Conservation (phyloP, 2,113 vertebrate genomes). For the Lathamus discolor region DNA sequence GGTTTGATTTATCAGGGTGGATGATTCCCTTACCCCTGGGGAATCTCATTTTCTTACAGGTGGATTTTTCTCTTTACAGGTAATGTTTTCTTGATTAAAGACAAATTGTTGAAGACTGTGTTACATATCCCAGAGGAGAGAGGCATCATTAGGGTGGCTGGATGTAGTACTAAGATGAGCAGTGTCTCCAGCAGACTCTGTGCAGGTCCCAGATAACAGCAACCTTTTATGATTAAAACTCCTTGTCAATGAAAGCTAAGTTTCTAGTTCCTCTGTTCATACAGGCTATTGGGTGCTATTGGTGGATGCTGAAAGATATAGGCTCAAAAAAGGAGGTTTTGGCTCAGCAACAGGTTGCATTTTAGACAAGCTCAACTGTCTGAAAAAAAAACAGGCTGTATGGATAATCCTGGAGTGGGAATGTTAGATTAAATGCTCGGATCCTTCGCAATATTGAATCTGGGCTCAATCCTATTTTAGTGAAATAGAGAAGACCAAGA, state of each 20-base stretch:
- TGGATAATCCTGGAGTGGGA: fast-evolving
- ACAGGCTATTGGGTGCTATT: not conserved
- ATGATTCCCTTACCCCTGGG: not conserved
- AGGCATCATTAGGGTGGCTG: not conserved
- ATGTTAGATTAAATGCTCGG: not conserved
- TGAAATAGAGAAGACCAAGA: not conserved
- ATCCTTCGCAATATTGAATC: not conserved
- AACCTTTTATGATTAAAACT: not conserved
- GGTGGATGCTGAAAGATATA: not conserved
- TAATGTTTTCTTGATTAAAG: not conserved
- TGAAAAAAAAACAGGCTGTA: not conserved
- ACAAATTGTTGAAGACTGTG: not conserved
- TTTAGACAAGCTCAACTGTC: not conserved
- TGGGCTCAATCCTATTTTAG: not conserved
- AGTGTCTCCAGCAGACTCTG: not conserved
- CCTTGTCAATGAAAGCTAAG: not conserved
- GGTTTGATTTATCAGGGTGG: not conserved
- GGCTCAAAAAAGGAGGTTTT: not conserved
- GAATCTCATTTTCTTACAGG: not conserved
- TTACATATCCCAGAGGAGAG: not conserved
- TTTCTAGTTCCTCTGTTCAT: not conserved
- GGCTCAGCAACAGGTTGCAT: not conserved
- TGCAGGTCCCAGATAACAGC: not conserved
- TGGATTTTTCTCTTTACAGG: not conserved
- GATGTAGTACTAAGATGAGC: not conserved